Conservation (phyloP, 1,140 invertebrate species). For the Luehdorfia chinensis region DNA sequence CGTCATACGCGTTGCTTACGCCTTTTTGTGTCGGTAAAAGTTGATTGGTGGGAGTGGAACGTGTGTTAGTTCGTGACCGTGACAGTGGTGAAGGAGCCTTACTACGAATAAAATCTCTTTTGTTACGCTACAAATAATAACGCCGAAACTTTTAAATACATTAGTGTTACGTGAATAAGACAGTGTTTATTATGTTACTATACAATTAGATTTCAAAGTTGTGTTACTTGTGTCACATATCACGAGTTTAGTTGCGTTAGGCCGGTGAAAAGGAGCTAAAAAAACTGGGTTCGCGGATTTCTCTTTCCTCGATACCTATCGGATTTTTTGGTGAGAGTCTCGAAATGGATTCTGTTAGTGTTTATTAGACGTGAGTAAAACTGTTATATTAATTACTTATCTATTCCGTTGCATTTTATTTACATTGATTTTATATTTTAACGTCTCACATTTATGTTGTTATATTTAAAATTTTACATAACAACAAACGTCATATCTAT, state of each 20-base stretch:
- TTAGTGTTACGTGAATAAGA: background rate
- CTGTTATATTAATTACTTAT: background rate
- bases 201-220: background rate
- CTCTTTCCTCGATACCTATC: conserved; percentile 5
- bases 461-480: too few species aligned
- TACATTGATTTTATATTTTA: too few species aligned
- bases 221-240: background rate
- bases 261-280: background rate
- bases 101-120: conserved; percentile 20
- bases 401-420: background rate
- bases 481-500: too few species aligned
- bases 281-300: conserved; percentile 2
- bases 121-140: conserved; percentile 8
- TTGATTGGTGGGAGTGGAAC: conserved; percentile 17
- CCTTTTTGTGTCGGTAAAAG: conserved; percentile 18
- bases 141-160: background rate
- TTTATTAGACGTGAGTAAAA: background rate
- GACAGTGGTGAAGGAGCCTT: conserved; percentile 32
- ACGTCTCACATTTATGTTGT: too few species aligned
- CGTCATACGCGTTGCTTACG: background rate
- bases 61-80: conserved; percentile 22
- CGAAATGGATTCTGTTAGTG: background rate
- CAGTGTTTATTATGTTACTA: too few species aligned
- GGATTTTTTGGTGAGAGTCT: conserved; percentile 8
- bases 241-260: too few species aligned